Percentiles rank a stretch among this genome's conserved stretches.
These are phyloP conservation scores for Progne subis DNA, from an alignment of 2,113 vertebrate genomes.

Conservation along the genomic window DNA sequence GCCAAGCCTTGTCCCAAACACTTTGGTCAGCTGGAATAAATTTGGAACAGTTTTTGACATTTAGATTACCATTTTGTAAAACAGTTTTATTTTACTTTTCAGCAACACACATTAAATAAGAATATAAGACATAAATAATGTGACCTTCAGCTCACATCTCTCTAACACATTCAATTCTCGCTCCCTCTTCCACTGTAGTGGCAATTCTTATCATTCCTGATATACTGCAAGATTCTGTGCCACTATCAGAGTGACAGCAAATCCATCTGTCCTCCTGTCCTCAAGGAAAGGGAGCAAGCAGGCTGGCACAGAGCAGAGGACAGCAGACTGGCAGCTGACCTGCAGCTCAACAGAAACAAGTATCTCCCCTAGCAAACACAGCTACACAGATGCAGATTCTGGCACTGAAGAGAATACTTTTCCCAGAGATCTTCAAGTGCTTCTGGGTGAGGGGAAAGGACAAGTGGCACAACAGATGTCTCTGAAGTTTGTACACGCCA, in stretches of 20 bases:
- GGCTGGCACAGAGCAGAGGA: conserved; percentile 18
- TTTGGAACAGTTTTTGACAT: background rate
- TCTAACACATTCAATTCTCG: background rate
- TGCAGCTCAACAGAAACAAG: background rate
- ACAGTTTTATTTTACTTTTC: background rate
- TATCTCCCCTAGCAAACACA: background rate
- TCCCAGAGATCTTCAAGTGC: background rate
- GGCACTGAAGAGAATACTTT: background rate
- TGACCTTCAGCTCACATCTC: background rate
- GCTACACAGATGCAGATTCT: background rate
- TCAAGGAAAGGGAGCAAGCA: background rate
- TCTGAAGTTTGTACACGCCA: background rate
- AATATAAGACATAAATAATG: background rate
- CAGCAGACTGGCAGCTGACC: conserved; percentile 15
- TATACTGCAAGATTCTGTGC: background rate
- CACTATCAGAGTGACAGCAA: conserved; percentile 16
- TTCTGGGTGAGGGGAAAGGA: background rate
- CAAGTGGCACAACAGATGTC: background rate
- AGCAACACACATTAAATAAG: background rate
- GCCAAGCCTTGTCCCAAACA: background rate
- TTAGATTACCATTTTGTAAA: background rate
- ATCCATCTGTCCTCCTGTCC: conserved; percentile 26
- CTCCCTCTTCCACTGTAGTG: background rate
- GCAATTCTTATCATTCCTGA: conserved; percentile 15
- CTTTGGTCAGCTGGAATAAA: background rate